Conservation (phyloP, 2,113 vertebrate species). For the Morone chrysops region DNA sequence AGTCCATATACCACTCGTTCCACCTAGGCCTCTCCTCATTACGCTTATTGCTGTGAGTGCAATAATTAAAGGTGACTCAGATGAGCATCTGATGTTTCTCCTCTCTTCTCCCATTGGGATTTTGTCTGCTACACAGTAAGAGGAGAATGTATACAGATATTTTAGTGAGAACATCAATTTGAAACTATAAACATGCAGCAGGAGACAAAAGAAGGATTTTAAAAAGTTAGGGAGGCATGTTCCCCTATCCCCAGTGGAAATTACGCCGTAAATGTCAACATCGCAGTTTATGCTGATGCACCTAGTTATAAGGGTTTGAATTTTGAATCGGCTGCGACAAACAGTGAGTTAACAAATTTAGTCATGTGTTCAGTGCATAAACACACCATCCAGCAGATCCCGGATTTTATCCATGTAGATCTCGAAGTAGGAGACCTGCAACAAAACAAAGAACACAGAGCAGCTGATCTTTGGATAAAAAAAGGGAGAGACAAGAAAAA, state of each 20-base stretch:
- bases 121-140: too few relatives aligned
- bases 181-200: too few relatives aligned
- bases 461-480: not conserved
- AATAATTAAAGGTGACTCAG: too few relatives aligned
- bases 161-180: too few relatives aligned
- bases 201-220: too few relatives aligned
- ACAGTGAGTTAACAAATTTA: not conserved
- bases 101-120: too few relatives aligned
- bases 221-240: too few relatives aligned
- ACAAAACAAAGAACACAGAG: constrained; percentile 19
- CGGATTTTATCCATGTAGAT: constrained; percentile 98
- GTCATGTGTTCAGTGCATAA: not conserved
- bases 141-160: too few relatives aligned
- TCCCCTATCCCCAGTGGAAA: not conserved
- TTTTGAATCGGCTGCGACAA: not conserved
- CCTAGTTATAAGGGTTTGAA: not conserved
- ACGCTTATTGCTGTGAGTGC: too few relatives aligned
- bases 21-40: too few relatives aligned
- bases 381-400: constrained; percentile 94
- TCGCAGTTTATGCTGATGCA: not conserved
- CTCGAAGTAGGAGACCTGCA: constrained; percentile 96
- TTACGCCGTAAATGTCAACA: not conserved
- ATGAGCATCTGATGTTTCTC: too few relatives aligned
- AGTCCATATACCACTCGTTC: not conserved
- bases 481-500: not conserved